phyloP scores from a whole-genome alignment of 1,140 invertebrate species.

The Agraylea sexmaculata region DNA sequence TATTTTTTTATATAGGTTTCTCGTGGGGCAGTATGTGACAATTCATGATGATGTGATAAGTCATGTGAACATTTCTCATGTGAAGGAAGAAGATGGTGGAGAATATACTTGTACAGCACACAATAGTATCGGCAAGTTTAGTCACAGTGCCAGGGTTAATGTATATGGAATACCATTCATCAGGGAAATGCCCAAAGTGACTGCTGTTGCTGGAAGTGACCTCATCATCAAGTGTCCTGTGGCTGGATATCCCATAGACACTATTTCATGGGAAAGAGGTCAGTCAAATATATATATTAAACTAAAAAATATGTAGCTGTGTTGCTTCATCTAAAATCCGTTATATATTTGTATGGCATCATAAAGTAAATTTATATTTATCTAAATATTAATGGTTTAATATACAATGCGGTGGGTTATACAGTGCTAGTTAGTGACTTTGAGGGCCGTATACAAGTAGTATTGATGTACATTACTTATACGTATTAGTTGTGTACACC shows the following conservation, averaged over 20 bases:
- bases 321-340: too few species aligned
- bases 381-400: too few species aligned
- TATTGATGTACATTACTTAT: too few species aligned
- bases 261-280: conserved; percentile 84
- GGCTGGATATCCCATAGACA: conserved; percentile 82
- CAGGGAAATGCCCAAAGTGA: conserved; percentile 80
- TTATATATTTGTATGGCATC: too few species aligned
- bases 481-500: too few species aligned
- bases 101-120: conserved; percentile 79
- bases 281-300: too few species aligned
- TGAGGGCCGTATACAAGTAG: too few species aligned
- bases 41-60: conserved; percentile 87
- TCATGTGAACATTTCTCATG: conserved; percentile 84
- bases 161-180: conserved; percentile 86
- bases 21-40: conserved; percentile 84
- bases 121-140: conserved; percentile 64
- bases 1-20: conserved; percentile 45
- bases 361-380: too few species aligned
- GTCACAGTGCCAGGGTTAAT: conserved; percentile 76
- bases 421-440: too few species aligned
- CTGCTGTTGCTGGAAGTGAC: conserved; percentile 75
- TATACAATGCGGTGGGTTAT: too few species aligned
- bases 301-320: too few species aligned
- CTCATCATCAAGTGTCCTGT: conserved; percentile 85
- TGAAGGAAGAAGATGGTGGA: conserved; percentile 82